Evolutionary conservation across 2,113 vertebrate genomes (phyloP).

Genomic region (Synodontis membranacea): DNA sequence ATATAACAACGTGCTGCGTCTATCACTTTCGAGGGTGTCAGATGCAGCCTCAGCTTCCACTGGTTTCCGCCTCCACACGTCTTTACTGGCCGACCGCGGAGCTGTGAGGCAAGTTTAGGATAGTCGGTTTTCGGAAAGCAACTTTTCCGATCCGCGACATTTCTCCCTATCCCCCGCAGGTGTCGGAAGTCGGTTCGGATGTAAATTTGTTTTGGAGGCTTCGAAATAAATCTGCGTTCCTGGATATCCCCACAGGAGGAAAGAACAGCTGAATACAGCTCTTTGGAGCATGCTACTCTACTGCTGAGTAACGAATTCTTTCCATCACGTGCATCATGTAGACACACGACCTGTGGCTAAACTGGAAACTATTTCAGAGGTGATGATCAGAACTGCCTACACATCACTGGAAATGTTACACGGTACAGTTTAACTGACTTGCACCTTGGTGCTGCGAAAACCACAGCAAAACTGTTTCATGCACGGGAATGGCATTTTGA

Average conservation of each 20-base stretch:
- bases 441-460: neutral
- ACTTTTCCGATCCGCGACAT: conserved; percentile 1
- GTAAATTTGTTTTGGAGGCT: conserved; percentile 13
- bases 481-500: conserved; percentile 12
- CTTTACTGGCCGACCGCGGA: neutral
- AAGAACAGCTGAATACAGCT: conserved; percentile 44
- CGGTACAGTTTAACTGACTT: neutral
- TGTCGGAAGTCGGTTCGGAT: conserved; percentile 17
- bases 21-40: neutral
- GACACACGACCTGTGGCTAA: conserved; percentile 22
- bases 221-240: conserved; percentile 36
- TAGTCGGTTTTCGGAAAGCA: neutral
- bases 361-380: conserved; percentile 18
- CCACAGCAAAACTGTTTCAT: neutral
- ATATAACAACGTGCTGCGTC: neutral
- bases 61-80: neutral
- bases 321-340: conserved; percentile 14
- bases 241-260: conserved; percentile 36
- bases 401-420: neutral
- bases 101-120: neutral
- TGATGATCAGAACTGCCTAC: neutral
- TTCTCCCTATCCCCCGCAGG: neutral
- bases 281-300: conserved; percentile 41
- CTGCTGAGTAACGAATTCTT: conserved; percentile 45
- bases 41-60: neutral